Percentiles rank a stretch among this genome's conserved stretches.
These are phyloP conservation scores for Oenanthe melanoleuca DNA, from an alignment of 2,113 vertebrate genomes.

Conservation along the genomic window DNA sequence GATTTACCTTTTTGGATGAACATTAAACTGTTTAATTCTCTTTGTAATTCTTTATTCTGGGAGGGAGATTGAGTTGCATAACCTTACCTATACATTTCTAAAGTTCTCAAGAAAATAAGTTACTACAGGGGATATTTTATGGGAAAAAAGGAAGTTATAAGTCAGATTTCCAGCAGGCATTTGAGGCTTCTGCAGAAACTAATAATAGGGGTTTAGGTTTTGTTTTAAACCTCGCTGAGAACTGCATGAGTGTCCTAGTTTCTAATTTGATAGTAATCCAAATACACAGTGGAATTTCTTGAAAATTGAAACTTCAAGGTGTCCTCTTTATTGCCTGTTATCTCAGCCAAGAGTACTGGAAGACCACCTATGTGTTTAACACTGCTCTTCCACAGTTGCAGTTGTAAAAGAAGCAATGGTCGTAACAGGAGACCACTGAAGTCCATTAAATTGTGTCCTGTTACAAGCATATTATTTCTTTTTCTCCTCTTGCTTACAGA, in stretches of 20 bases:
- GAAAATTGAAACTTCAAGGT: constrained; percentile 62
- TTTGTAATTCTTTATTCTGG: constrained; percentile 12
- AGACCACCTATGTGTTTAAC: constrained; percentile 50
- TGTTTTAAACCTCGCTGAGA: constrained; percentile 50
- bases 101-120: constrained; percentile 31
- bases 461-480: not conserved
- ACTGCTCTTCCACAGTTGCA: not conserved
- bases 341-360: constrained; percentile 25
- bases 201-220: constrained; percentile 27
- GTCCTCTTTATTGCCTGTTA: constrained; percentile 54
- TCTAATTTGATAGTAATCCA: constrained; percentile 60
- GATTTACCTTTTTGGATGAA: not conserved
- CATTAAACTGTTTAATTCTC: constrained; percentile 30
- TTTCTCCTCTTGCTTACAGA: constrained; percentile 38
- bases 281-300: constrained; percentile 54
- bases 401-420: not conserved
- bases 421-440: not conserved
- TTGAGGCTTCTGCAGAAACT: constrained; percentile 35
- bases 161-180: constrained; percentile 30
- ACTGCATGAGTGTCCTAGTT: constrained; percentile 45
- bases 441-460: constrained; percentile 36
- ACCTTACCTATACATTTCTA: not conserved
- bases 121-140: constrained; percentile 3
- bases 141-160: constrained; percentile 8
- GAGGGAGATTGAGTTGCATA: not conserved